Base-by-base conservation (phyloP, 1,140 invertebrate species). In the Orussus abietinus region DNA sequence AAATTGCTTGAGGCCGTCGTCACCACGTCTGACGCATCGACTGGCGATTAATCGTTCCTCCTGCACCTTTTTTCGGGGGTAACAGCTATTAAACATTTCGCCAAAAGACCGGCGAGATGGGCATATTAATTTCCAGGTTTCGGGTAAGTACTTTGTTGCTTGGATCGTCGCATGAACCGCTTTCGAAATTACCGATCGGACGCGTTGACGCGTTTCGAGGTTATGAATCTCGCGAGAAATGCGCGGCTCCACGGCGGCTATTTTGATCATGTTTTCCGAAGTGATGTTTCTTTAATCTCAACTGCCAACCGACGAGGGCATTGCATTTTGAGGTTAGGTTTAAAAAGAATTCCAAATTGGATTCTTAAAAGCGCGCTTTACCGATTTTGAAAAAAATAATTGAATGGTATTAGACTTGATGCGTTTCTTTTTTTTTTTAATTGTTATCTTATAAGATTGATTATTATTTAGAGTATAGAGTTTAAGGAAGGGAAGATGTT, bases 111-210 rank as follows among this genome's bases (percentile, higher is more conserved):
- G 22, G 40, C 38, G 64, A 38, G 14, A 73, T 72, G 69, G 69
- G 68, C 5, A 59, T 67, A 5, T 49, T 74, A 44, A 43, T 74
- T 14, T 72, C 72, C 34, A 62, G 62, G 47, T 74, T 72, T 62
- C 61, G 60, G 25, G 70, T 74, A 47, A 74, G 72, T 65, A 38
- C 9, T 40, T 9, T 36, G 20, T 35, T 4, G 39, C 17, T 42
- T 29, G 3, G 28, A 36, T 36, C 13, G 14, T 1, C 12, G 9
- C n/a, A 29, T n/a, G n/a, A n/a, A n/a, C n/a, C n/a, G n/a, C 10
- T 11, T 45, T 42, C 10, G 2, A 14, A 36, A 9, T 13, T 13
- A 35, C 2, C 17, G 5, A 19, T 11, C 12, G 12, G 20, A 36
- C 2, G 3, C 13, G 39, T 25, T 41, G 10, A 32, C 37, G 38